Base-by-base conservation (phyloP, 1,140 invertebrate species). In the Pomacea maculata region DNA sequence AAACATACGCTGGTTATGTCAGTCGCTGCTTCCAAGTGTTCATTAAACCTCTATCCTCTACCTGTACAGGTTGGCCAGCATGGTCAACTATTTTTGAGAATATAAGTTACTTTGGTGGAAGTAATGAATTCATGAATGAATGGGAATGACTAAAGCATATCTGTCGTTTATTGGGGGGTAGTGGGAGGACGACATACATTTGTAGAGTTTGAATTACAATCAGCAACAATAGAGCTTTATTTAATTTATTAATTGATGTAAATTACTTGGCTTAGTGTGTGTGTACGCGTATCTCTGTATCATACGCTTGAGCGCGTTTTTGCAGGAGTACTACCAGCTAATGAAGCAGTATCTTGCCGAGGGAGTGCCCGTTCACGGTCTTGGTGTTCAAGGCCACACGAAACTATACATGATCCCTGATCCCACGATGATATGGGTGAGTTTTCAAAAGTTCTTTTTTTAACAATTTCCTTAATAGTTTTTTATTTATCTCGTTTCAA, bases 341-440 rank as follows among this genome's bases (percentile, higher is more conserved):
- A 52, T 73, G 71, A 21, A 45, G 25, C 4, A 45, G 25, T 73
- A 52, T 73, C 52, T 29, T 29, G 29, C 34, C 52, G 45, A 21
- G 71, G 29, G 71, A 3, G 71, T 75, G 45, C 61, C 54, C 15
- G 19, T 21, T 55, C 54, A 57, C 19, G 77, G 34, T 57, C 25
- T 70, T 25, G 17, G 19, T 71, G 15, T 65, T 70, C 65, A 17
- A 70, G 45, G 67, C 54, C 65, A 70, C 55, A 17, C 15, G 4
- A 61, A 61, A 9, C 57, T 61, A 17, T 61, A 61, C 57, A 61
- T 61, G 57, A 65, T 45, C 55, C 75, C 75, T 25, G 75, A 76
- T 57, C 75, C 75, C n/a, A 76, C 75, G 10, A 29, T 57, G 8
- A 76, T 76, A 11, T 76, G 75, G 75, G 75, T 76, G 7, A 75